Evolutionary conservation across 2,797 vertebrate species (phyloP), one percentile per base, ranked within the genome.

Genomic region (Peromyscus nudipes): DNA sequence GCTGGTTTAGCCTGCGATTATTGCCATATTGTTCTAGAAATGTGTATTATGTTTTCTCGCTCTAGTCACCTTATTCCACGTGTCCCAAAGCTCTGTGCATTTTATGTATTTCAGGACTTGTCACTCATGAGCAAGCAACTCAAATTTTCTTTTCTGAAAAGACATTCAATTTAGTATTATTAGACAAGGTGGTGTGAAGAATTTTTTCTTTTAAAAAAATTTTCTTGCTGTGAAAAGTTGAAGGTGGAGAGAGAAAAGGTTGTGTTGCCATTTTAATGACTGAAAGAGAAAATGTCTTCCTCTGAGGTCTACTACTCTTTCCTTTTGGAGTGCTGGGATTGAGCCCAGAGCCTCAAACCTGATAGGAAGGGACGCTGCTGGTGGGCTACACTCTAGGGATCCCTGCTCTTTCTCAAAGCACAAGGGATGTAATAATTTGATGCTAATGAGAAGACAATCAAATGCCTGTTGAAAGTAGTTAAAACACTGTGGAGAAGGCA

Each of bases 1-100:
- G 97, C 96, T 95, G 89, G 67, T 85, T 97, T 97, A 88, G 76
- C 55, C 96, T 65, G 91, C 9, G 34, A 95, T 97, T 84, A 98
- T 90, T 81, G 62, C 62, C 12, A 13, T 37, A 69, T 96, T 96
- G 89, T 91, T 95, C n/a, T 97, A 92, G 86, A 97, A 96, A 96
- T 87, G 88, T 29, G 55, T 80, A 87, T 96, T 83, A 71, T 55
- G 62, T 40, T 76, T 67, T 96, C 96, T 94, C 73, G 65, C 96
- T 89, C 40, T 89, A 60, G 95, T 91, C 27, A 80, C 90, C 89
- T 95, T 46, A 94, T 96, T 76, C 71, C 52, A 85, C 19, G 6
- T 57, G 77, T 96, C 40, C 60, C 57, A 19, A 4, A 84, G 91
- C 84, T 91, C 55, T 52, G 71, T 34, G 75, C 12, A 34, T 93